Evolutionary conservation across 2,888 invertebrate species (phyloP).

Genomic region (Caenorhabditis auriculariae): DNA sequence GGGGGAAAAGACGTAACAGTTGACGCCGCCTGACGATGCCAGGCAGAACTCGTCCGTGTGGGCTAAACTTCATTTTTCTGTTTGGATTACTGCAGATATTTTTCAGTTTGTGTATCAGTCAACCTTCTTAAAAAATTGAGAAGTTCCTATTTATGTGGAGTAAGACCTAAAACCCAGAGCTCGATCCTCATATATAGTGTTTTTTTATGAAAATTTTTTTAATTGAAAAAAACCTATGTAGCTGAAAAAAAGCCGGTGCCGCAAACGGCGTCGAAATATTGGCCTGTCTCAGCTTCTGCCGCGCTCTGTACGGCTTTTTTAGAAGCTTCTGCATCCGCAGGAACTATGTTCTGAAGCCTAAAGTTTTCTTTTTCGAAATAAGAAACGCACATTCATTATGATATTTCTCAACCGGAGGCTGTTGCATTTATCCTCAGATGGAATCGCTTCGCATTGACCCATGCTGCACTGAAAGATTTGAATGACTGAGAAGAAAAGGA

Average conservation of each 20-base stretch:
- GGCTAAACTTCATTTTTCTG: too few relatives aligned
- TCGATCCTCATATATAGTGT: too few relatives aligned
- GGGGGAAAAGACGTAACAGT: constrained; percentile 58
- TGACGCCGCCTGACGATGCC: constrained; percentile 46
- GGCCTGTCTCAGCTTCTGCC: constrained; percentile 52
- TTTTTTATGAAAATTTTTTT: neutral
- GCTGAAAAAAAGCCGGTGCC: constrained; percentile 63
- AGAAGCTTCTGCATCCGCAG: constrained; percentile 53
- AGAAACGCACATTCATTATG: constrained; percentile 47
- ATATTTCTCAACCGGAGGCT: constrained; percentile 46
- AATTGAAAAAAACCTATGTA: constrained; percentile 45
- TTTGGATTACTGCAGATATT: too few relatives aligned
- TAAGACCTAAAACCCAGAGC: too few relatives aligned
- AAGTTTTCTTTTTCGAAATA: neutral
- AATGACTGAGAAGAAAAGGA: neutral
- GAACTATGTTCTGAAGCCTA: constrained; percentile 37
- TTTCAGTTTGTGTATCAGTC: too few relatives aligned
- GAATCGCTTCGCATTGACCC: neutral
- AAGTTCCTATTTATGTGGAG: too few relatives aligned
- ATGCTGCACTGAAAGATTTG: neutral
- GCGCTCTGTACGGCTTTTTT: constrained; percentile 55
- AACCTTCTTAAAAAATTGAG: too few relatives aligned
- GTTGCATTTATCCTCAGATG: constrained; percentile 58
- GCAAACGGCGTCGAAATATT: constrained; percentile 57
- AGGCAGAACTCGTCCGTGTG: constrained; percentile 59